Base-by-base conservation (phyloP, 2,797 vertebrate genomes). In the Poecilia picta region DNA sequence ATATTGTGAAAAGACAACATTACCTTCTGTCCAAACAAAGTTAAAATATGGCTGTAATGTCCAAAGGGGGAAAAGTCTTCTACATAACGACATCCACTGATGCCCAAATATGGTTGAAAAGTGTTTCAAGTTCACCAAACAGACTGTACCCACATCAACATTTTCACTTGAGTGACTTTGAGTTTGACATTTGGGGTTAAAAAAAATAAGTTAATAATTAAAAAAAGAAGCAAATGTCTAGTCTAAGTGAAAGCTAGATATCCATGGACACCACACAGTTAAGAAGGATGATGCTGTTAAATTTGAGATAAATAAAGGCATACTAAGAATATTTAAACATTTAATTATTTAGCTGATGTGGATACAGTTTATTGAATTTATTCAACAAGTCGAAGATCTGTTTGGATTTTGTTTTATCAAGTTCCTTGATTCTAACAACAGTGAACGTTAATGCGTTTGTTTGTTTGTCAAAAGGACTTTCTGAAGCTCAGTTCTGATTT, bases 351-450 rank as follows among this genome's bases (percentile, higher is more conserved):
- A 36, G 59, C 28, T 28, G 45, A 53, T 45, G 76, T 86, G 73
- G 16, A 20, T 39, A 20, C 16, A 39, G 7, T 28, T 81, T 36
- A 25, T 70, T 45, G 28, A 62, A 43, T 57, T 83, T 5, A 1
- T 7, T 49, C 53, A 75, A 59, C 81, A 88, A 81, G 25, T 36
- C 8, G 45, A 15, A 25, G 33, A 77, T 78, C 75, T 66, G 7
- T 68, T 39, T 41, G 36, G 8, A 41, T 39, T 10, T 68, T 68
- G 20, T 68, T 68, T 33, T 23, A 62, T 31, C 13, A 33, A 62
- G 57, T 7, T 59, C 23, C 55, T 66, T 23, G 16, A 33, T 4
- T 10, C 8, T 39, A 18, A 39, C 62, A 66, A 23, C 33, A 66
- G 28, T 8, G 6, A 20, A 64, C 20, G 3, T 8, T 36, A 36